Conservation (phyloP, 2,113 vertebrate genomes). For the Rhynchomys soricoides region DNA sequence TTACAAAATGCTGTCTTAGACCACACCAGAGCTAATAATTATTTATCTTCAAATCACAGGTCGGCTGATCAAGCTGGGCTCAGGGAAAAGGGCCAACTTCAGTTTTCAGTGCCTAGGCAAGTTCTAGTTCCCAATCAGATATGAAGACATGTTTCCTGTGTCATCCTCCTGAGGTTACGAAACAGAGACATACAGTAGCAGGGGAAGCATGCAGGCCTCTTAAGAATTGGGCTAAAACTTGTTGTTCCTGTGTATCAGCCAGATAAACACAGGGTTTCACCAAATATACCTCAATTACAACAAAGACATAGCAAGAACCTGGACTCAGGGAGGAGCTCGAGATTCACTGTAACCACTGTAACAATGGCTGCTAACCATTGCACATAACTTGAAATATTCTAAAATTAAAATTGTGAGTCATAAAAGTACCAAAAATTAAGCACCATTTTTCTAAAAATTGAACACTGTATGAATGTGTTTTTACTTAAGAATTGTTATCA, state of each 20-base stretch:
- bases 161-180: slow-evolving; percentile 7
- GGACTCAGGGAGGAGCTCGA: not conserved
- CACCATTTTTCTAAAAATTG: not conserved
- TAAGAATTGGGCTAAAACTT: not conserved
- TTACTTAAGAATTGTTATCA: not conserved
- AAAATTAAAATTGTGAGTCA: slow-evolving; percentile 11
- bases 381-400: not conserved
- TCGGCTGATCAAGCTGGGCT: not conserved
- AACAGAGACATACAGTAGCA: not conserved
- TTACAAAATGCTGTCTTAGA: slow-evolving; percentile 5
- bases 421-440: not conserved
- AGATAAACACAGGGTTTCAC: not conserved
- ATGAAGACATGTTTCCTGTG: not conserved
- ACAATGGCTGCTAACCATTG: not conserved
- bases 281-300: not conserved
- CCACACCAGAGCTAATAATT: slow-evolving; percentile 21
- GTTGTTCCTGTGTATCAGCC: not conserved
- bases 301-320: not conserved
- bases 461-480: not conserved
- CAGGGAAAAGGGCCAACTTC: not conserved
- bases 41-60: slow-evolving; percentile 38
- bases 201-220: not conserved
- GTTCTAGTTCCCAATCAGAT: not conserved
- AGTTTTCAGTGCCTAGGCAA: not conserved
- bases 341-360: not conserved